A percentile compares a stretch with the other conserved stretches of the same genome.
These are phyloP conservation scores for Nematopogon swammerdamellus DNA, from an alignment of 2,888 invertebrate species.

Conservation along the genomic window DNA sequence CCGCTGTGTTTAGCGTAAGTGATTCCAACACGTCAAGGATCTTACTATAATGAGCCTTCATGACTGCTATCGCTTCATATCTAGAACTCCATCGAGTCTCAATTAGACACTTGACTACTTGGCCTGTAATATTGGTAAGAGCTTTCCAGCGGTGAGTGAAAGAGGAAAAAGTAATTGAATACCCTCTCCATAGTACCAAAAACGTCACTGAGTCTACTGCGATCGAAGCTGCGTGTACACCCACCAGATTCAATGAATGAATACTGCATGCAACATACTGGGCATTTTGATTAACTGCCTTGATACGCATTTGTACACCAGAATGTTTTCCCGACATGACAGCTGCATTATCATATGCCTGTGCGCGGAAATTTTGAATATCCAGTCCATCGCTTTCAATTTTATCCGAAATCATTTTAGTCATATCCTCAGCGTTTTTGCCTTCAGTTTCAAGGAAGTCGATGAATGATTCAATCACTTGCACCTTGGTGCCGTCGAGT, in stretches of 20 bases:
- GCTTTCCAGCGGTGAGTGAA: conserved; percentile 11
- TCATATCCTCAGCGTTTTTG: conserved; percentile 14
- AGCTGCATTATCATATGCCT: conserved; percentile 16
- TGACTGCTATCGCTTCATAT: conserved; percentile 4
- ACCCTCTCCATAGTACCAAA: conserved; percentile 11
- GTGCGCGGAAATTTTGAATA: conserved; percentile 11
- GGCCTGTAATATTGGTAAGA: conserved; percentile 6
- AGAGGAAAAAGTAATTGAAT: conserved; percentile 8
- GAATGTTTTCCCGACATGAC: conserved; percentile 11
- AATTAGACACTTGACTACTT: conserved; percentile 10
- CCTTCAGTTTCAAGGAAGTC: conserved; percentile 9
- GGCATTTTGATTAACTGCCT: conserved; percentile 10
- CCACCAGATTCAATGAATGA: conserved; percentile 12
- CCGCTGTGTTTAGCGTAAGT: no score
- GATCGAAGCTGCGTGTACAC: conserved; percentile 13
- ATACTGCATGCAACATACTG: conserved; percentile 11
- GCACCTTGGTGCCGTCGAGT: conserved; percentile 5
- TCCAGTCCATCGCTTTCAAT: conserved; percentile 11
- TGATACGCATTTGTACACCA: conserved; percentile 6
- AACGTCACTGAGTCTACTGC: conserved; percentile 11
- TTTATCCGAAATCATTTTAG: conserved; percentile 11
- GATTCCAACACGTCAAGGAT: no score
- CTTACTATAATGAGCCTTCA: no score
- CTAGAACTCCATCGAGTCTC: conserved; percentile 11
- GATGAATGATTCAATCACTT: conserved; percentile 8